Evolutionary conservation across 2,113 vertebrate species (phyloP).

Genomic region (Tachycineta bicolor): DNA sequence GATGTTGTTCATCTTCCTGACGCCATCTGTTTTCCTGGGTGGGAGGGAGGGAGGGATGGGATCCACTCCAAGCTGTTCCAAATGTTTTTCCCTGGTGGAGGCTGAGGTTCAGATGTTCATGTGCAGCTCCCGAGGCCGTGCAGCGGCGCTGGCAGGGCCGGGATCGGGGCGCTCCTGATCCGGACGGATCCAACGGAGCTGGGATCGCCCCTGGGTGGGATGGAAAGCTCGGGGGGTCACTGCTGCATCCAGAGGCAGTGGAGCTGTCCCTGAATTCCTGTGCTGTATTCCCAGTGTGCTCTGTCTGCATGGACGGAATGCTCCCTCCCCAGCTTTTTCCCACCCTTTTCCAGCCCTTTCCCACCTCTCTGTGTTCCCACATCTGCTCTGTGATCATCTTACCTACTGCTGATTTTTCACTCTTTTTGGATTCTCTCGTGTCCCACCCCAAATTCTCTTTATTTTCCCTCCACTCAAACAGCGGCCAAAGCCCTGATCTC

Average conservation of each 20-base stretch:
- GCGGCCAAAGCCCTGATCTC: not conserved
- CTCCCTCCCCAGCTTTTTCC: not conserved
- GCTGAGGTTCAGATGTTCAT: constrained; percentile 10
- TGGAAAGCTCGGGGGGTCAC: not conserved
- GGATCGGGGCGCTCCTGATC: not conserved
- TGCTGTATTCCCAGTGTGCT: not conserved
- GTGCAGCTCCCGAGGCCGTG: not conserved
- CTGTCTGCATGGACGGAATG: not conserved
- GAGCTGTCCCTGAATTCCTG: not conserved
- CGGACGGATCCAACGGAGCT: not conserved
- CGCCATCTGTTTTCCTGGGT: constrained; percentile 49
- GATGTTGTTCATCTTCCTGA: constrained; percentile 23
- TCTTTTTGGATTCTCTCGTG: not conserved
- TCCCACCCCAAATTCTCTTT: not conserved
- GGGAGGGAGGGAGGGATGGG: constrained; percentile 46
- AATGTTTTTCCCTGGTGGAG: not conserved
- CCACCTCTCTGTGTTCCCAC: not conserved
- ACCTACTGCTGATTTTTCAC: not conserved
- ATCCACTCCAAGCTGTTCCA: constrained; percentile 29
- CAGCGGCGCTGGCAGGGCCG: not conserved
- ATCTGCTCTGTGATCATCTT: not conserved
- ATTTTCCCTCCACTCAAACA: not conserved
- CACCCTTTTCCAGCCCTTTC: not conserved
- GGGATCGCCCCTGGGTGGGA: not conserved
- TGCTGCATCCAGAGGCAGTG: not conserved